These are phyloP conservation scores for Prunella strophiata DNA, from an alignment of 2,797 vertebrate genomes.

Conservation along the genomic window DNA sequence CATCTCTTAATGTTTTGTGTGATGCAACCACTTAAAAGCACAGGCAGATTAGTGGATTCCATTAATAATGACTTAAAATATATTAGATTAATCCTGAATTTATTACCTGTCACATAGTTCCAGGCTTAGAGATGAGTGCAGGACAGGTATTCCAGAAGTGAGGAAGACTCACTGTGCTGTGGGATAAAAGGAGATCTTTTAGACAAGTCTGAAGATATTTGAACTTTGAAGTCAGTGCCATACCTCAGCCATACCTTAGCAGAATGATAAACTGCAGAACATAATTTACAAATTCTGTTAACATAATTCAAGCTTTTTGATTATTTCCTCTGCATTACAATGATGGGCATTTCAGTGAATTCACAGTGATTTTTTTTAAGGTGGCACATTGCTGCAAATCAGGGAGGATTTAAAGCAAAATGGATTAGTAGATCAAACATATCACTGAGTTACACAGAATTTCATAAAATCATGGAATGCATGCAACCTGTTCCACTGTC, in stretches of 20 bases:
- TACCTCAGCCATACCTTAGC: neutral
- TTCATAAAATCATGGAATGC: neutral
- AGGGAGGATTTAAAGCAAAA: neutral
- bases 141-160: neutral
- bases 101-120: neutral
- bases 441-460: neutral
- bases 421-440: neutral
- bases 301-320: neutral
- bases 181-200: neutral
- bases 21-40: neutral
- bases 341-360: neutral
- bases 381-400: neutral
- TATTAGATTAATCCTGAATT: neutral
- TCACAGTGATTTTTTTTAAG: neutral
- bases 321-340: neutral
- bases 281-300: neutral
- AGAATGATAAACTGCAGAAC: neutral
- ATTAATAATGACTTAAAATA: conserved; percentile 22
- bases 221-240: neutral
- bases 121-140: neutral
- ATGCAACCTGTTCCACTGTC: neutral
- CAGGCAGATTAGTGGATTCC: neutral
- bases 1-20: neutral
- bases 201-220: neutral
- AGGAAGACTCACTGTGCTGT: neutral